These are phyloP conservation scores for Prorops nasuta DNA, from an alignment of 1,140 invertebrate species.

Conservation along the genomic window DNA sequence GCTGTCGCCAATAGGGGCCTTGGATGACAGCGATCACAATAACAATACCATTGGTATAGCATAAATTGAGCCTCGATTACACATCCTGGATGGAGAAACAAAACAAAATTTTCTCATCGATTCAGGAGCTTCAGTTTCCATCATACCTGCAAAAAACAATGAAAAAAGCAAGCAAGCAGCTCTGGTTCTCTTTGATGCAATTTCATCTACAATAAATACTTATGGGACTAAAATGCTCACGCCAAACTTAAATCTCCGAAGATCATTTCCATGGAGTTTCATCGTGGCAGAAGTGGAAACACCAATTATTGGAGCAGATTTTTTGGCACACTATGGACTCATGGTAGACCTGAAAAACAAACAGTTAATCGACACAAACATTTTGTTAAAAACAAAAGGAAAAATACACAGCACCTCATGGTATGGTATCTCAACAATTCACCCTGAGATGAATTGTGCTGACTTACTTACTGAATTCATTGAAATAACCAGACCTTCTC, in stretches of 20 bases:
- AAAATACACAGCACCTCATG: neutral
- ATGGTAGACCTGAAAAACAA: slow-evolving; percentile 31
- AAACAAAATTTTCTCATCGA: neutral
- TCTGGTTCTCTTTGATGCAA: slow-evolving; percentile 14
- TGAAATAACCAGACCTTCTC: slow-evolving; percentile 18
- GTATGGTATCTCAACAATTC: neutral
- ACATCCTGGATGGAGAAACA: neutral
- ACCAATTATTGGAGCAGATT: slow-evolving; percentile 46
- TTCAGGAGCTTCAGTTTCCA: neutral
- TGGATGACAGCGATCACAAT: neutral
- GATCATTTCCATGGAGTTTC: slow-evolving; percentile 36
- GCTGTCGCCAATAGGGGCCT: slow-evolving; percentile 1
- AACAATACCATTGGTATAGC: no score
- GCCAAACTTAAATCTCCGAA: slow-evolving; percentile 30
- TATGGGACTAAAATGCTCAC: slow-evolving; percentile 33
- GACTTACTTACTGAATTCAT: neutral
- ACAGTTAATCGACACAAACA: slow-evolving; percentile 30
- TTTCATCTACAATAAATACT: slow-evolving; percentile 27
- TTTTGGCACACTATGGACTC: slow-evolving; percentile 33
- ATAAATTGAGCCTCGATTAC: no score
- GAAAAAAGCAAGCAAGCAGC: neutral
- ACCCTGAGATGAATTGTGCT: neutral
- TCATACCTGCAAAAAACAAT: neutral
- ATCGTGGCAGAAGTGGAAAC: slow-evolving; percentile 35
- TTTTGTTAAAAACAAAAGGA: neutral